Evolutionary conservation across 2,113 vertebrate genomes (phyloP).

Genomic region (Myanophis thanlyinensis): DNA sequence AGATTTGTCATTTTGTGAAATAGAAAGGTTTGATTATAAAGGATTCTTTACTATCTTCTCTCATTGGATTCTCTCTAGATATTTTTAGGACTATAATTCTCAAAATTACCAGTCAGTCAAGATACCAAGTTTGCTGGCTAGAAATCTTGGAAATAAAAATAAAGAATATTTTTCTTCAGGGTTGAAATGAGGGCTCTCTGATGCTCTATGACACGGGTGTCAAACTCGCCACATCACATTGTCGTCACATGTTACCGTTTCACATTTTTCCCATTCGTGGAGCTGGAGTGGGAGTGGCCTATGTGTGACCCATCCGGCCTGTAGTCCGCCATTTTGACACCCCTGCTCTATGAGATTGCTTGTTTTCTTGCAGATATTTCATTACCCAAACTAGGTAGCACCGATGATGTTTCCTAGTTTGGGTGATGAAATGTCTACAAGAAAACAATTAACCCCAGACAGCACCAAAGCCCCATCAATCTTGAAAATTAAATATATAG

Average conservation of each 20-base stretch:
- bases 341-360: background rate
- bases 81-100: background rate
- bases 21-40: background rate
- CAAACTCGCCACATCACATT: too few relatives aligned
- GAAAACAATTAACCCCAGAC: background rate
- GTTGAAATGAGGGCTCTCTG: background rate
- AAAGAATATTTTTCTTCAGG: background rate
- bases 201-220: too few relatives aligned
- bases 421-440: background rate
- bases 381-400: background rate
- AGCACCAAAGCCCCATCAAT: background rate
- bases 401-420: background rate
- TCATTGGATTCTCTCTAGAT: background rate
- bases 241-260: too few relatives aligned
- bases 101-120: background rate
- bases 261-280: too few relatives aligned
- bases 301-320: accelerated
- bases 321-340: too few relatives aligned
- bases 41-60: background rate
- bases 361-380: background rate
- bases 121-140: background rate
- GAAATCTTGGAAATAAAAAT: background rate
- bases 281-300: too few relatives aligned
- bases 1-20: background rate
- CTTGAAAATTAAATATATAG: background rate